Base-by-base conservation (phyloP, 2,113 vertebrate genomes). In the Dissostichus mawsoni region DNA sequence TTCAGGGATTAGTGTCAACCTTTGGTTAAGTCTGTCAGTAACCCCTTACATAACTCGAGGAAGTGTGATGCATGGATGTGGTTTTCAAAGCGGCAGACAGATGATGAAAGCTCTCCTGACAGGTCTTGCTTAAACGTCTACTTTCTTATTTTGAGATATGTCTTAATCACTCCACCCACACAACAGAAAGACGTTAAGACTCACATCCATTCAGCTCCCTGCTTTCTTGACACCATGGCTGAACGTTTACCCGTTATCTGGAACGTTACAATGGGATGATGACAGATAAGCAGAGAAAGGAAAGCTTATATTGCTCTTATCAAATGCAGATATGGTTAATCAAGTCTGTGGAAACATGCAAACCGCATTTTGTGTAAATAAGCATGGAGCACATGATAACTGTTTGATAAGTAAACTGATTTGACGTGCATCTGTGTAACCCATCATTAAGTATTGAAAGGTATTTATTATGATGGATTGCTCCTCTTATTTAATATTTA, bases 1-100 rank as follows among this genome's bases (percentile, higher is more conserved):
- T 73, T 80, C 53, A 33, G 50, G 20, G 80, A 80, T 90, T 89
- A 87, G 17, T 0, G 69, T 23, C 0, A 83, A 66, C 75, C 63
- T 65, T 51, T 70, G 76, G 17, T 68, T 57, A 72, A 86, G 78
- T 77, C 66, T 73, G 69, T 48, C 14, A 0, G 52, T 4, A 8
- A 56, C 36, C 16, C 8, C 45, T 89, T 86, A 36, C 11, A 47
- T 87, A 82, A 90, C 33, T 47, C 0, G 0, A 63, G 29, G 65
- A 64, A 71, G 69, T 76, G 59, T 16, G 51, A 56, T 33, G 36
- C 8, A 0, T 10, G 3, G 41, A 52, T 1, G 58, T 9, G 51
- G 53, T 44, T 48, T 1, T 23, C n/a, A 55, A 59, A 72, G 50
- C 0, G 12, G 11, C 44, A 41, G 67, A 41, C 44, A 1, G 61